Evolutionary conservation across 1,140 invertebrate genomes (phyloP).

Genomic region (Hylaeus volcanicus): DNA sequence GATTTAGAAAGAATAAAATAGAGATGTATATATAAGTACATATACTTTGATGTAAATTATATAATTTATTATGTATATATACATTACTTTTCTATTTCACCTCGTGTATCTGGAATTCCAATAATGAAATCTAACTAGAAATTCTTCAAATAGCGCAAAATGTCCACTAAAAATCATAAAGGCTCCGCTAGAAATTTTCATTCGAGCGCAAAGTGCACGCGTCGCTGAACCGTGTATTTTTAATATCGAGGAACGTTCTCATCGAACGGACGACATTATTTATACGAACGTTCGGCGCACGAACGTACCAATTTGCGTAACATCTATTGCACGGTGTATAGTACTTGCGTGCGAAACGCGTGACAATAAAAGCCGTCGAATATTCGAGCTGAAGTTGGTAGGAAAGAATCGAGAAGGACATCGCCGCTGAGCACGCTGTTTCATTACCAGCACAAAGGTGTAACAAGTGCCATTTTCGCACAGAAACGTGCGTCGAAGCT

Average conservation of each 20-base stretch:
- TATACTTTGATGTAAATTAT: no score
- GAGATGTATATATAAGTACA: no score
- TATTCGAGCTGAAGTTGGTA: not conserved
- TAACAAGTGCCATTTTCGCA: constrained; percentile 19
- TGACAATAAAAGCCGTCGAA: not conserved
- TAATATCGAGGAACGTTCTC: not conserved
- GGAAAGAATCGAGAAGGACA: constrained; percentile 15
- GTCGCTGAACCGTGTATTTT: not conserved
- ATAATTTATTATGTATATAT: no score
- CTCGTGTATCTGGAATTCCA: no score
- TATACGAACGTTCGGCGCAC: not conserved
- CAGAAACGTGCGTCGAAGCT: constrained; percentile 3
- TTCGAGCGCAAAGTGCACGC: not conserved
- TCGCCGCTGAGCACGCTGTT: not conserved
- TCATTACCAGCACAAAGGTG: constrained; percentile 23
- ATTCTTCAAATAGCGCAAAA: not conserved
- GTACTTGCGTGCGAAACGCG: not conserved
- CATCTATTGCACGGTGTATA: not conserved
- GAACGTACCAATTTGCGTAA: not conserved
- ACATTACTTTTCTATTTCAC: no score
- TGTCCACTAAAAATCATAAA: not conserved
- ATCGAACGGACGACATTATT: not conserved
- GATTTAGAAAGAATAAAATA: no score
- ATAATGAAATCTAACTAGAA: not conserved
- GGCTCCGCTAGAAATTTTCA: not conserved